Evolutionary conservation across 2,888 invertebrate genomes (phyloP), one percentile per base, ranked within the genome.

Genomic region (Apotomis turbidana): DNA sequence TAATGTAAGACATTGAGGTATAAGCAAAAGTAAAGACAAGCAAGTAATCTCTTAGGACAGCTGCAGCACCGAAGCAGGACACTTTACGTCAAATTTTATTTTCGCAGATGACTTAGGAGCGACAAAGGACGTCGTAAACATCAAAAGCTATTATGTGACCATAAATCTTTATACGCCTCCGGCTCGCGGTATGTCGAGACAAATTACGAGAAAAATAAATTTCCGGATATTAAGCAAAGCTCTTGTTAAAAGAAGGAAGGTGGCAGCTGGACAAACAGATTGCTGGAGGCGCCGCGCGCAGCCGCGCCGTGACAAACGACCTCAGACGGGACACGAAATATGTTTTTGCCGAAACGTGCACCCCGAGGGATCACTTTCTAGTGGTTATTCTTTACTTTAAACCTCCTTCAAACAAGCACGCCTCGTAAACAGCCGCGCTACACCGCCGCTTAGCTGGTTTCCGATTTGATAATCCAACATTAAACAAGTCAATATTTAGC

Each of bases 201-300:
- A 87, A 86, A 86, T 87, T 85, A 84, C 81, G 77, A 81, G 81
- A 82, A 83, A 85, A 85, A 88, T 88, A 89, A 87, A 89, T 90
- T 85, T 84, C 82, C 81, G 83, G 86, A 85, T 88, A 85, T 84
- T 86, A 87, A 87, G 87, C 84, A 87, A 88, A 90, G 88, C 88
- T 89, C 86, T 87, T 87, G 89, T 90, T 89, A 87, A 90, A 88
- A 89, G 87, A 86, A 88, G 85, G 81, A 86, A 85, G 86, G 87
- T 86, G 87, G 87, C 90, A 90, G 90, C 90, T 90, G 90, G 87
- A 87, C 88, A 90, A 90, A 91, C 88, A 90, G 89, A 88, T 89
- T 85, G 88, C 84, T 81, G 78, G 80, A 83, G 84, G 84, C 84
- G 80, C 81, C 78, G 80, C 79, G 80, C 79, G 78, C 76, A 74